phyloP scores from a whole-genome alignment of 2,888 invertebrate species.

The Amphimallon solstitiale region DNA sequence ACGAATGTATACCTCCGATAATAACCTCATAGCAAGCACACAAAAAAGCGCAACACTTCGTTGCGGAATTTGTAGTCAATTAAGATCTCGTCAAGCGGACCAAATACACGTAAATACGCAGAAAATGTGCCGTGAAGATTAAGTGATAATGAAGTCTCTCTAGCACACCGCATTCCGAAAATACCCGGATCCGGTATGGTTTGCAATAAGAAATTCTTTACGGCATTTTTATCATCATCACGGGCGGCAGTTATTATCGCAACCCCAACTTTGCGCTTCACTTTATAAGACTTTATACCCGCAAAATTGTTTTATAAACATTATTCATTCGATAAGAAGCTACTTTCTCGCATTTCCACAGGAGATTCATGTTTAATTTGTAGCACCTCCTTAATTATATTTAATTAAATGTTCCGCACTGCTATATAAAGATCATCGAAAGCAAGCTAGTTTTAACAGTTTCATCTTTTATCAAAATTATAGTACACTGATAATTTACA shows the following conservation, averaged over 20 bases:
- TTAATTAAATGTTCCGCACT: too few species aligned
- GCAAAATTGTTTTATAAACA: neutral
- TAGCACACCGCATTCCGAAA: constrained; percentile 43
- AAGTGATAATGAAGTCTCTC: constrained; percentile 45
- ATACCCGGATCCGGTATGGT: constrained; percentile 41
- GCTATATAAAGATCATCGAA: too few species aligned
- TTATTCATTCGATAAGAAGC: too few species aligned
- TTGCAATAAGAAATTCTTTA: constrained; percentile 31
- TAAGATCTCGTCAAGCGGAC: constrained; percentile 23
- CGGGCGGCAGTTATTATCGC: neutral
- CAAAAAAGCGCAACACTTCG: neutral
- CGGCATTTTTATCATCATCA: constrained; percentile 24
- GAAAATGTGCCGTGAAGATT: constrained; percentile 27
- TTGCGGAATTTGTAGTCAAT: constrained; percentile 27
- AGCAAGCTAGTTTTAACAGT: too few species aligned
- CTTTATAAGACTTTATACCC: neutral
- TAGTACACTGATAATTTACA: too few species aligned
- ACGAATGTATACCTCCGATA: too few species aligned
- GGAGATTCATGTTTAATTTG: too few species aligned
- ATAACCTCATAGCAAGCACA: neutral
- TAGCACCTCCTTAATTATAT: too few species aligned
- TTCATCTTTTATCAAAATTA: too few species aligned
- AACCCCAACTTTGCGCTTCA: too few species aligned
- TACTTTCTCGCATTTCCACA: too few species aligned
- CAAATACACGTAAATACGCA: constrained; percentile 18